Base-by-base conservation (phyloP, 2,797 vertebrate species). In the Denticeps clupeoides region DNA sequence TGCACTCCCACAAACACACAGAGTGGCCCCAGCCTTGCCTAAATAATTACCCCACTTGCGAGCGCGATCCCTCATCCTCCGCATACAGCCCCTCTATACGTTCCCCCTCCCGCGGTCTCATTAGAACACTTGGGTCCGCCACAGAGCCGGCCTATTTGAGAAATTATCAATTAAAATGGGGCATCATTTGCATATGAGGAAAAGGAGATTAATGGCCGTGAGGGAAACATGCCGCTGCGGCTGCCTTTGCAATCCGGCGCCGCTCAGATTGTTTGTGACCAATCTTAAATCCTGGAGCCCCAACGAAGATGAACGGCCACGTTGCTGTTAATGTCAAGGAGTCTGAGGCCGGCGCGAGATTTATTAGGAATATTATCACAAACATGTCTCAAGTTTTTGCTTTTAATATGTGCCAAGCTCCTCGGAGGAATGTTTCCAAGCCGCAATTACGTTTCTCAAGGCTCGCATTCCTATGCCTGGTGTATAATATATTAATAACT, bases 351-450 rank as follows among this genome's bases (percentile, higher is more conserved):
- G 75, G 74, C 73, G 71, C 45, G 53, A 86, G 84, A 81, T 86
- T 83, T 87, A 85, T 88, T 87, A 86, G 83, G 80, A 87, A 88
- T 82, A 83, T 86, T 88, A 88, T 89, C 89, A 88, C 87, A 90
- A 89, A 89, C 82, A 87, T 84, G 80, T 85, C 84, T 91, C 82
- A 87, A 82, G 82, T 86, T 84, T 87, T 77, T 81, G 82, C 84
- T 87, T 91, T 92, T 90, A 91, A 89, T 87, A 89, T 82, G 83
- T 82, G 81, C 79, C 73, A 79, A 81, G 73, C 79, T 88, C 75
- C 82, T 81, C 75, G 67, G 77, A 86, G 84, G 82, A 86, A 88
- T 79, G 61, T 82, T 74, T 73, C 81, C 80, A 81, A 64, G 31
- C 80, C 77, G 82, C 85, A 91, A 94, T 93, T 89, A 89, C 76